Conservation (phyloP, 2,888 invertebrate species). For the Tridacna gigas region DNA sequence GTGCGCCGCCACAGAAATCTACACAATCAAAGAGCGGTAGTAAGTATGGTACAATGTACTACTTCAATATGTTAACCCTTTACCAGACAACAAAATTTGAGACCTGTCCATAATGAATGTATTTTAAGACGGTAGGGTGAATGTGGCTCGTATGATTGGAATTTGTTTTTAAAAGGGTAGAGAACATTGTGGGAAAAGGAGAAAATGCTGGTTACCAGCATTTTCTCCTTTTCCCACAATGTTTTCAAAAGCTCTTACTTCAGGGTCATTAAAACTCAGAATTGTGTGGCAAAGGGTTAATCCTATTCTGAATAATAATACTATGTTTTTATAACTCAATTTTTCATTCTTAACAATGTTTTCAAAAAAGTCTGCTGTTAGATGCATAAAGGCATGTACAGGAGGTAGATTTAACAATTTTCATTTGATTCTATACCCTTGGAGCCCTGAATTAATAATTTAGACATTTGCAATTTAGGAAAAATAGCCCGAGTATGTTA, state of each 20-base stretch:
- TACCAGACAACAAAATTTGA: too few species aligned
- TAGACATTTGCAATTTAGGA: too few species aligned
- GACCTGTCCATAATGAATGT: too few species aligned
- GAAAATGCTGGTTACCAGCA: neutral
- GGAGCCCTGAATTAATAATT: too few species aligned
- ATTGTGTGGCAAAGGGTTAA: neutral
- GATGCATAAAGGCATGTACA: too few species aligned
- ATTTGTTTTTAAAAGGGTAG: neutral
- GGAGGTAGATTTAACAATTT: too few species aligned
- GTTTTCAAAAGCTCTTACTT: neutral
- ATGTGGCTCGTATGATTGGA: too few species aligned
- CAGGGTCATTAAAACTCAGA: neutral
- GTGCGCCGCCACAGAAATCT: conserved; percentile 12
- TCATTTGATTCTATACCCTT: too few species aligned
- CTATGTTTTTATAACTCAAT: neutral
- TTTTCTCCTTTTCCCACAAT: neutral
- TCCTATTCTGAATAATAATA: neutral
- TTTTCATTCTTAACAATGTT: neutral
- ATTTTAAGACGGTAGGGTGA: too few species aligned
- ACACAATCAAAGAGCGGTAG: conserved; percentile 12
- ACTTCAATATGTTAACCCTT: neutral
- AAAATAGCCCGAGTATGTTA: too few species aligned
- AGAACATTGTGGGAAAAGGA: neutral
- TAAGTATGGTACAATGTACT: neutral
- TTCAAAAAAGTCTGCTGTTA: neutral